A percentile compares a stretch with the other conserved stretches of the same genome.
Conservation (phyloP, 2,797 vertebrate genomes). For the Sebastes oblongus region DNA sequence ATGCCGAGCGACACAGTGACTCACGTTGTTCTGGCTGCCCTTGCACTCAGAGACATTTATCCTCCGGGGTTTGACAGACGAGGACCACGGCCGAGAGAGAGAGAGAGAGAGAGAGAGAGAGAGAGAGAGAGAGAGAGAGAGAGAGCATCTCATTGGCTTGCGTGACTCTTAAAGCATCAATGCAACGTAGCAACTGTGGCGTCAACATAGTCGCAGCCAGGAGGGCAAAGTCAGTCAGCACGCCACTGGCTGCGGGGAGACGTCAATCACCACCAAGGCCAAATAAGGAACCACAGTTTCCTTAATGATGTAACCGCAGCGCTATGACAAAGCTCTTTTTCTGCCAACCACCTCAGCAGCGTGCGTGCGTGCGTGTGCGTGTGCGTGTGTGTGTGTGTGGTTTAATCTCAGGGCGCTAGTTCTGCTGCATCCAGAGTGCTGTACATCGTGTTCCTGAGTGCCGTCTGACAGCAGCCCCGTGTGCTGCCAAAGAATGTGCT, state of each 20-base stretch:
- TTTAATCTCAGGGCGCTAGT: slow-evolving; percentile 42
- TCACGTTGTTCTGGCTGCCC: slow-evolving; percentile 37
- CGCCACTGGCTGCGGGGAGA: slow-evolving; percentile 15
- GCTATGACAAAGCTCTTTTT: slow-evolving; percentile 20
- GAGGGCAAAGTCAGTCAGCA: slow-evolving; percentile 16
- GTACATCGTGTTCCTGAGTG: slow-evolving; percentile 74
- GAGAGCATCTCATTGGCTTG: slow-evolving; percentile 13
- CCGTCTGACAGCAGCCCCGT: slow-evolving; percentile 55
- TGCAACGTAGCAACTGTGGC: slow-evolving; percentile 2
- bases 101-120: not conserved
- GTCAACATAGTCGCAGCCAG: slow-evolving; percentile 12
- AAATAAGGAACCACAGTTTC: slow-evolving; percentile 23
- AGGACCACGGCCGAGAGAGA: not conserved
- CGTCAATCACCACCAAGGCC: slow-evolving; percentile 1
- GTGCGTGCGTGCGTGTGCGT: not conserved
- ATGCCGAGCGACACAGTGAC: slow-evolving; percentile 12
- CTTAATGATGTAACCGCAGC: slow-evolving; percentile 29
- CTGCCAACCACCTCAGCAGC: not conserved
- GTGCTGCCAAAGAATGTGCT: slow-evolving; percentile 73
- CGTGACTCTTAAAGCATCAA: slow-evolving; percentile 10
- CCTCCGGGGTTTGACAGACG: slow-evolving; percentile 25
- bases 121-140: not conserved
- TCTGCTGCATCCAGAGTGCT: slow-evolving; percentile 47
- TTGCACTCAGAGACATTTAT: slow-evolving; percentile 42
- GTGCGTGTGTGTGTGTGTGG: not conserved